Conservation (phyloP, 2,888 invertebrate species). For the Pharmacophagus antenor region DNA sequence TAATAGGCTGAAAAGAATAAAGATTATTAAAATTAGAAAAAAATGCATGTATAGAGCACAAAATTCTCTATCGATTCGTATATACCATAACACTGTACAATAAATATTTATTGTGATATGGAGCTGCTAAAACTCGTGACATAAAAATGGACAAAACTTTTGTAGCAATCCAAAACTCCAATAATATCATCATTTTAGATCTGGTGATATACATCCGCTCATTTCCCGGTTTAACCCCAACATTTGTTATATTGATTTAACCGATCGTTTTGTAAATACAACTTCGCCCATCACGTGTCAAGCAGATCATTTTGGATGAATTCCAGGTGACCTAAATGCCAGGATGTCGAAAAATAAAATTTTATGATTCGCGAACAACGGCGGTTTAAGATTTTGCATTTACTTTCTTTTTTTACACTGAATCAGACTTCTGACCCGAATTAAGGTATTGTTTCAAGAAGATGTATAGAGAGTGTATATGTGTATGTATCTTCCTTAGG, state of each 20-base stretch:
- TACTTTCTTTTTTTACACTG: not conserved
- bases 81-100: no score
- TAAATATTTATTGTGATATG: no score
- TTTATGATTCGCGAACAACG: slow-evolving; percentile 53
- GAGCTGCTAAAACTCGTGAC: no score
- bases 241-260: slow-evolving; percentile 23
- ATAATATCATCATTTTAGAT: not conserved
- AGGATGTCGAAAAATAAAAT: slow-evolving; percentile 48
- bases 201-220: slow-evolving; percentile 15
- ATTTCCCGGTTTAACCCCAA: slow-evolving; percentile 12
- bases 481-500: not conserved
- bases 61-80: no score
- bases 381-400: slow-evolving; percentile 28
- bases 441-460: not conserved
- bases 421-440: not conserved
- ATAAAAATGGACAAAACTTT: no score
- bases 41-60: no score
- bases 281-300: slow-evolving; percentile 50
- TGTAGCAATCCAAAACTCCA: no score
- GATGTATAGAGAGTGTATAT: not conserved
- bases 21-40: no score
- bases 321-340: slow-evolving; percentile 74
- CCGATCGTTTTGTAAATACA: slow-evolving; percentile 46
- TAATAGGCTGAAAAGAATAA: no score
- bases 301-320: slow-evolving; percentile 60